Evolutionary conservation across 2,888 invertebrate genomes (phyloP), one percentile per base, ranked within the genome.

Genomic region (Pasiphila rectangulata): DNA sequence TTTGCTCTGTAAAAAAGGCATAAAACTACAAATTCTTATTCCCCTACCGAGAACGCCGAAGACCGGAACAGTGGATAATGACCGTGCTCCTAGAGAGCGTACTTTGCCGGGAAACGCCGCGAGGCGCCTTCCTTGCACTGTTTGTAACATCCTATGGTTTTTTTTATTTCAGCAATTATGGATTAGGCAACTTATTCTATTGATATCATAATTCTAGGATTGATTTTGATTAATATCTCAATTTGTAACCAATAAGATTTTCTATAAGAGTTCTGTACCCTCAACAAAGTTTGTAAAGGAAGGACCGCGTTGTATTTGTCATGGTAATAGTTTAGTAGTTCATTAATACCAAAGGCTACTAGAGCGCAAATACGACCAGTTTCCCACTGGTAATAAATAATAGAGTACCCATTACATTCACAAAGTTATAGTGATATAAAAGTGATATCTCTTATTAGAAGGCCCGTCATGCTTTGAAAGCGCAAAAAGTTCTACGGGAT

Each of bases 41-140:
- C 16, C 32, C 38, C 9, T 29, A 36, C 15, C 23, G 34, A 21
- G 34, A 37, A 44, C 16, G 34, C 19, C 38, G 37, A 34, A 37
- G 54, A 32, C 29, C 57, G 57, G 57, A 57, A 37, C 15, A 61
- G 63, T 62, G 54, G 53, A 48, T 77, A 76, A 76, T 79, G 66
- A 63, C 54, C 56, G 60, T 61, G 64, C 66, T 72, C 64, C 70
- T 73, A 67, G 72, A 76, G 72, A 73, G 72, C 60, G 35, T 55
- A 57, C 52, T 59, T 63, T 60, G 67, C 48, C 70, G 64, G 77
- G 71, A 75, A 74, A 55, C 59, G 44, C 49, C 40, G 55, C 59
- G 20, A 20, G 46, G 35, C 25, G 42, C 49, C 51, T 49, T 55
- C 47, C 58, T 39, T 61, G 54, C 51, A 42, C 43, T 27, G 45